phyloP scores from a whole-genome alignment of 2,797 vertebrate genomes.

The Takifugu ocellatus region DNA sequence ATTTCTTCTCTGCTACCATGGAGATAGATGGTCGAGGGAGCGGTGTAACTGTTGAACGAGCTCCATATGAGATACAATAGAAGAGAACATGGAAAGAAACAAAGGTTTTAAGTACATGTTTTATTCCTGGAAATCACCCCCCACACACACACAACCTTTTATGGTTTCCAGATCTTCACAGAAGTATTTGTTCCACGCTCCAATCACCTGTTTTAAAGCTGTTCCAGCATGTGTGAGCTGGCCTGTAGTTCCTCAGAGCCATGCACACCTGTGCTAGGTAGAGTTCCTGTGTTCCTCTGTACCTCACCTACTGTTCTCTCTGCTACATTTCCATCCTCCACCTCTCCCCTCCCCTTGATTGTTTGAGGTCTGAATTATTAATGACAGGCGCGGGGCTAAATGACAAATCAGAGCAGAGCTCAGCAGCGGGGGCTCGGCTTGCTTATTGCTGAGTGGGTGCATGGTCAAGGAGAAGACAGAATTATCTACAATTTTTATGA shows the following conservation, averaged over 20 bases:
- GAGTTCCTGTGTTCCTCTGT: constrained; percentile 41
- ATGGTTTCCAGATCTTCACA: constrained; percentile 15
- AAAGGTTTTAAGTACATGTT: constrained; percentile 3
- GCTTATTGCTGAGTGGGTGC: constrained; percentile 32
- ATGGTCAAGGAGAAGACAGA: constrained; percentile 17
- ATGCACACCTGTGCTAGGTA: constrained; percentile 53
- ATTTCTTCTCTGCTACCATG: constrained; percentile 71
- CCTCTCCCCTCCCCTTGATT: constrained; percentile 47
- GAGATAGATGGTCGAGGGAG: constrained; percentile 65
- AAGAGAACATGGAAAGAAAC: constrained; percentile 19
- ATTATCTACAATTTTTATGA: neutral
- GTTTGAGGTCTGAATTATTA: constrained; percentile 72
- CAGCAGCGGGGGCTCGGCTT: constrained; percentile 10
- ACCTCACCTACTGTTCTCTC: constrained; percentile 53
- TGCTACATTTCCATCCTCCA: constrained; percentile 15
- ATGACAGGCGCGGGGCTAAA: constrained; percentile 61
- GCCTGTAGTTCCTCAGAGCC: constrained; percentile 38
- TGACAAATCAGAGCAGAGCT: constrained; percentile 66
- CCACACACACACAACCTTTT: constrained; percentile 27
- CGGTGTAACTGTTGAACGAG: constrained; percentile 51
- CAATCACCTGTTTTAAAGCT: constrained; percentile 49
- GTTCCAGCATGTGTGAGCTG: constrained; percentile 29
- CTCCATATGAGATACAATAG: constrained; percentile 41
- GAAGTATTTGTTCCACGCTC: constrained; percentile 32
- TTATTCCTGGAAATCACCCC: constrained; percentile 7